These are phyloP conservation scores for Ooceraea biroi DNA, from an alignment of 1,140 invertebrate genomes.

Conservation along the genomic window DNA sequence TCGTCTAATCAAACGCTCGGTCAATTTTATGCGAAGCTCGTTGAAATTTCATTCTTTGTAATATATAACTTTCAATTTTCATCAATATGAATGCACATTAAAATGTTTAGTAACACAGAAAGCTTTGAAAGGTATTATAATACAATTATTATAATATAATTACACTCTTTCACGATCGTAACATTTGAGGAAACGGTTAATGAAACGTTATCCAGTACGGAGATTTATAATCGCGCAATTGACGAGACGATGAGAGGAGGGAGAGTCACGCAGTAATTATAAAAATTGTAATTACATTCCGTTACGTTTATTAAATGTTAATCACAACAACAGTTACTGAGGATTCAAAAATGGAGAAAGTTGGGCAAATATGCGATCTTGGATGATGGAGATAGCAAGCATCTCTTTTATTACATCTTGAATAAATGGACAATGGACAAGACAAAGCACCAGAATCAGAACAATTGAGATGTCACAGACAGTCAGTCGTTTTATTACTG, in stretches of 20 bases:
- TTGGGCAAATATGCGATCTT: background rate
- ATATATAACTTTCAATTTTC: background rate
- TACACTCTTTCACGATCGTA: too few relatives aligned
- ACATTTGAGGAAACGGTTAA: constrained; percentile 65
- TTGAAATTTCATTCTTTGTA: background rate
- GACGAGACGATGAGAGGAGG: constrained; percentile 54
- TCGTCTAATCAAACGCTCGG: too few relatives aligned
- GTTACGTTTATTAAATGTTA: constrained; percentile 37
- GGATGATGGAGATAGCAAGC: background rate
- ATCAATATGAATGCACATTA: background rate
- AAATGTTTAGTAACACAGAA: background rate
- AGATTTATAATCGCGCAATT: constrained; percentile 71
- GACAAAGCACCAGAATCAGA: too few relatives aligned
- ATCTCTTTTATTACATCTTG: background rate
- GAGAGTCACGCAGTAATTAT: constrained; percentile 60
- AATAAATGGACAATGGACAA: too few relatives aligned
- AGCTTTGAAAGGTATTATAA: background rate
- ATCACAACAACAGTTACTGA: constrained; percentile 2
- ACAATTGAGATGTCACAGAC: background rate
- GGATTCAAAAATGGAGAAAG: background rate
- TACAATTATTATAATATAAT: background rate
- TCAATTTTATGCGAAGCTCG: background rate
- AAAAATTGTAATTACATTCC: constrained; percentile 49
- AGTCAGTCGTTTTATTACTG: background rate
- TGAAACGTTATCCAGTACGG: constrained; percentile 62